phyloP scores from a whole-genome alignment of 2,888 invertebrate species.

The Phengaris alcon region DNA sequence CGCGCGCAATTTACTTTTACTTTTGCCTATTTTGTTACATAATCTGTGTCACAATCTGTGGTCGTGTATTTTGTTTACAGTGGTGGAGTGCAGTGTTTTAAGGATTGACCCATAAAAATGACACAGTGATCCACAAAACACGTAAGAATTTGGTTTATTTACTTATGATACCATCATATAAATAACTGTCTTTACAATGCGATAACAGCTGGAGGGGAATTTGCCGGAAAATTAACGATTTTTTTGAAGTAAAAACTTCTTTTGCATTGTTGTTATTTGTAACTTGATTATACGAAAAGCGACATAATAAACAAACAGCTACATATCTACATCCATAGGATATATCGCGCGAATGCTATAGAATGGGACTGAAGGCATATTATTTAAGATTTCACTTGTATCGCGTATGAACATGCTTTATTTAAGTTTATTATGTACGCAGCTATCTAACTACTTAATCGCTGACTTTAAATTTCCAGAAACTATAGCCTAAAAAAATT shows the following conservation, averaged over 20 bases:
- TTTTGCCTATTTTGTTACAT: conserved; percentile 42
- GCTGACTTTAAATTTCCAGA: too few species aligned
- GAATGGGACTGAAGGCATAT: too few species aligned
- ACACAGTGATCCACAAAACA: background rate
- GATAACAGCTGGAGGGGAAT: background rate
- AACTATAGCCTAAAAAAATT: too few species aligned
- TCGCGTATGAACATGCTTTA: too few species aligned
- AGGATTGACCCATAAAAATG: conserved; percentile 19
- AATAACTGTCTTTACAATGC: background rate
- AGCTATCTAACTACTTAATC: too few species aligned
- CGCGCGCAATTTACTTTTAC: conserved; percentile 46
- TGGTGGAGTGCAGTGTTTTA: conserved; percentile 17
- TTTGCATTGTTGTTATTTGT: background rate
- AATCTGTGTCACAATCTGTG: conserved; percentile 37
- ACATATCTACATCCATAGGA: too few species aligned
- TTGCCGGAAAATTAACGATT: background rate
- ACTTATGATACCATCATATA: background rate
- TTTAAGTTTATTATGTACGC: too few species aligned
- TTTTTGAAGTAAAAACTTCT: background rate
- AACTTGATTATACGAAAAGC: too few species aligned
- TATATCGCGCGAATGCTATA: too few species aligned
- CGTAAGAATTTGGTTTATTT: conserved; percentile 14
- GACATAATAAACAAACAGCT: too few species aligned
- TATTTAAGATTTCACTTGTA: too few species aligned
- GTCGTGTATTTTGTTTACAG: conserved; percentile 28